phyloP scores from a whole-genome alignment of 2,888 invertebrate species.

The Xylota sylvarum region DNA sequence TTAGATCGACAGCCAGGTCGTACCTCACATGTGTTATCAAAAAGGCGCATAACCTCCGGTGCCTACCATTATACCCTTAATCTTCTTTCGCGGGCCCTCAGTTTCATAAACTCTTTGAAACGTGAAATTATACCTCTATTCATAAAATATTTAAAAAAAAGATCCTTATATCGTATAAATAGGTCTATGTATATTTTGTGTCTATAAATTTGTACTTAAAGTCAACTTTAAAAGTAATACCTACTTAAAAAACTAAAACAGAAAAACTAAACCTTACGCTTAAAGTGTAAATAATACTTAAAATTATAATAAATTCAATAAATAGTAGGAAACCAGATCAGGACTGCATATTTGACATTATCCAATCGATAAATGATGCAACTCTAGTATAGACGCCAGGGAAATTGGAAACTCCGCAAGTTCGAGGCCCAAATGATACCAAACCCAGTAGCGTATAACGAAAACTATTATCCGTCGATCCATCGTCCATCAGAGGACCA shows the following conservation, averaged over 20 bases:
- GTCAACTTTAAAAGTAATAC: conserved; percentile 18
- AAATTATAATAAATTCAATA: conserved; percentile 41
- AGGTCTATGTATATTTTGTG: conserved; percentile 8
- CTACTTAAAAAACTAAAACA: neutral
- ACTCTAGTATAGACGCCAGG: conserved; percentile 85
- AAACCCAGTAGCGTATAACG: conserved; percentile 81
- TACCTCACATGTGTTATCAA: no score
- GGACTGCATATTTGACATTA: conserved; percentile 80
- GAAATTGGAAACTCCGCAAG: conserved; percentile 82
- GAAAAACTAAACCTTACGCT: conserved; percentile 1
- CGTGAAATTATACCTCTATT: no score
- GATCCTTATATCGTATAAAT: neutral
- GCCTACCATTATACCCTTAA: no score
- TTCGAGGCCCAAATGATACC: conserved; percentile 83
- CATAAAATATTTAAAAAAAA: no score
- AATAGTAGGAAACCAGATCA: conserved; percentile 44
- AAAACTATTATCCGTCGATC: conserved; percentile 74
- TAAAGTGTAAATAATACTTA: conserved; percentile 36
- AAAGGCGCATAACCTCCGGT: no score
- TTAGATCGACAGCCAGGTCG: no score
- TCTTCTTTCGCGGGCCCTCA: no score
- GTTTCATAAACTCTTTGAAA: no score
- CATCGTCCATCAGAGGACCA: conserved; percentile 83
- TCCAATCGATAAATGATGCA: conserved; percentile 84
- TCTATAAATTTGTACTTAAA: conserved; percentile 62